phyloP scores from a whole-genome alignment of 2,113 vertebrate genomes.

The Deroptyus accipitrinus region DNA sequence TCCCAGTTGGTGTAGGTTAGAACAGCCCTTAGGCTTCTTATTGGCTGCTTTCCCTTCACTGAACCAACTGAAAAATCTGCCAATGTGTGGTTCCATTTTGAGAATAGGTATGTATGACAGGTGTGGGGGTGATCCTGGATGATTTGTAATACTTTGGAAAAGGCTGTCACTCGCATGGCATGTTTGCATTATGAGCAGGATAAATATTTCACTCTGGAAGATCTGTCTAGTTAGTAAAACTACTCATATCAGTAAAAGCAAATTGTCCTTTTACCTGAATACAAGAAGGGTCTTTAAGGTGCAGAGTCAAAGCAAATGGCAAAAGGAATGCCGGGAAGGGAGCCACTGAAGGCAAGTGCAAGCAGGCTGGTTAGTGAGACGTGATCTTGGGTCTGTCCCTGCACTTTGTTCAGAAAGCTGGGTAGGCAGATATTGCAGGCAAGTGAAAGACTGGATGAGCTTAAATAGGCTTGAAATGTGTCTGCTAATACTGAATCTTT shows the following conservation, averaged over 20 bases:
- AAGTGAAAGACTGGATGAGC: neutral
- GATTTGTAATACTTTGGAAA: neutral
- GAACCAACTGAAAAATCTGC: neutral
- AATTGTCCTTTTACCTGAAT: neutral
- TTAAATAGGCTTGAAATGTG: neutral
- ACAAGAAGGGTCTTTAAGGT: neutral
- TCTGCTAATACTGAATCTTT: neutral
- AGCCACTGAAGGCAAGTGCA: neutral
- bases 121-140: neutral
- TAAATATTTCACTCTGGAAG: constrained; percentile 17
- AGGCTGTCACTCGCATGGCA: neutral
- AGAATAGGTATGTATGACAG: neutral
- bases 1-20: neutral
- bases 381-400: neutral
- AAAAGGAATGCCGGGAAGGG: neutral
- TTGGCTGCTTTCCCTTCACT: fast-evolving
- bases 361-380: neutral
- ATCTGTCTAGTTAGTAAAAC: neutral
- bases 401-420: neutral
- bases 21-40: neutral
- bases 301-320: neutral
- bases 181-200: constrained; percentile 5
- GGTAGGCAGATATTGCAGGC: neutral
- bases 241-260: neutral
- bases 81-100: neutral